Base-by-base conservation (phyloP, 35 echinoderm and acorn worm species). In the Heliocidaris erythrogramma region DNA sequence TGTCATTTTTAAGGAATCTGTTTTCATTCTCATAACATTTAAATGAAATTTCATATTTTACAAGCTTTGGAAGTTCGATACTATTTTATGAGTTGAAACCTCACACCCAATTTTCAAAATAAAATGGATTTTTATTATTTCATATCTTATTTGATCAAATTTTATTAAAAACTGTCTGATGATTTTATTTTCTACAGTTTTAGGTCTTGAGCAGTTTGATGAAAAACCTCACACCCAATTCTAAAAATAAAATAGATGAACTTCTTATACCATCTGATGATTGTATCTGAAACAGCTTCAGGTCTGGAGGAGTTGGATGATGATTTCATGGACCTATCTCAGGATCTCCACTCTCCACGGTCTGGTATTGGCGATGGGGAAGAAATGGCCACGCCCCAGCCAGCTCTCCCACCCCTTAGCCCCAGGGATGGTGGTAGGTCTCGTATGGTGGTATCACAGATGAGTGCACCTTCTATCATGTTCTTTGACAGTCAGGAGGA, bases 381-480 rank as follows among this genome's bases (percentile, higher is more conserved):
- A 48, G 91, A 92, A 48, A 59, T 59, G 91, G 49, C 91, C 9
- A 49, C 91, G 2, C 50, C 91, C 2, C 47, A 30, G 18, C 90
- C 90, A 12, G 85, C 85, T 21, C 31, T 49, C 42, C 31, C 90
- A 49, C 42, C 32, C 32, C 13, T 9, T 6, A 10, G 47, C 48
- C 90, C 90, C 90, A 42, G 48, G 90, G 90, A 92, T 47, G 90
- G 14, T 18, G 27, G 27, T 16, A 32, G 31, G 29, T 92, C 48
- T 89, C 2, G 7, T 14, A 32, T 89, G 29, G 29, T 27, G 29
- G 31, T 92, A 13, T 92, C 91, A 24, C 91, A 92, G 91, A 92
- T 92, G 91, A 92, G 91, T 92, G 91, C 91, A 11, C 48, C 91
- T 4, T 92, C 91, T 30, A 92, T 92, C 91, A 92, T 92, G 49